Base-by-base conservation (phyloP, 2,888 invertebrate genomes). In the Sepiola atlantica region DNA sequence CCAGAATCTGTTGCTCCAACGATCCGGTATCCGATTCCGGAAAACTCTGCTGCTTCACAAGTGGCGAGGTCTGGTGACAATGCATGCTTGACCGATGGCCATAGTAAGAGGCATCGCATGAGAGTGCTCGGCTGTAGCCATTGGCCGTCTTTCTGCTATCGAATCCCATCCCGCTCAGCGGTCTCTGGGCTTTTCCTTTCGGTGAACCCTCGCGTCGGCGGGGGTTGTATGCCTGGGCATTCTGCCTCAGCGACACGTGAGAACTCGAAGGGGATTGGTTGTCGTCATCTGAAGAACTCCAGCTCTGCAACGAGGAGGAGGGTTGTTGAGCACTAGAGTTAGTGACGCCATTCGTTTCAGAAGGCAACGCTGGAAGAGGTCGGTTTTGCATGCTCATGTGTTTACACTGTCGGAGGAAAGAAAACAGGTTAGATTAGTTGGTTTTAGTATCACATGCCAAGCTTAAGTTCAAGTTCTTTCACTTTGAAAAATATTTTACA, bases 291-390 rank as follows among this genome's bases (percentile, higher is more conserved):
- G 92, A 55, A 28, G 94, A 94, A 32, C 93, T 93, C 35, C 61
- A 93, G 54, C 93, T 94, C 93, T 94, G 94, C 45, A 94, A 32
- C 20, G 93, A 93, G 20, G 94, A 61, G 54, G 94, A 45, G 45
- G 45, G 45, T 35, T 92, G 93, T 35, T 93, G 93, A 57, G 35
- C 57, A 35, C 61, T 93, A 55, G 57, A 35, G 20, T 61, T 61
- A 55, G 35, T 55, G 61, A 57, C 57, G 32, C 93, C 93, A 93
- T 93, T 93, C 57, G 55, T 93, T 92, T 61, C 93, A 21, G 95
- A 94, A 18, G 96, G 96, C 61, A 96, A 95, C 61, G 96, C 96
- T 35, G 96, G 97, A 91, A 97, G 95, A 1, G 97, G 97, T 93
- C 97, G 95, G 95, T 96, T 96, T 94, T 96, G 95, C 96, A 97